Conservation (phyloP, 1,140 invertebrate species). For the Theocolax elegans region DNA sequence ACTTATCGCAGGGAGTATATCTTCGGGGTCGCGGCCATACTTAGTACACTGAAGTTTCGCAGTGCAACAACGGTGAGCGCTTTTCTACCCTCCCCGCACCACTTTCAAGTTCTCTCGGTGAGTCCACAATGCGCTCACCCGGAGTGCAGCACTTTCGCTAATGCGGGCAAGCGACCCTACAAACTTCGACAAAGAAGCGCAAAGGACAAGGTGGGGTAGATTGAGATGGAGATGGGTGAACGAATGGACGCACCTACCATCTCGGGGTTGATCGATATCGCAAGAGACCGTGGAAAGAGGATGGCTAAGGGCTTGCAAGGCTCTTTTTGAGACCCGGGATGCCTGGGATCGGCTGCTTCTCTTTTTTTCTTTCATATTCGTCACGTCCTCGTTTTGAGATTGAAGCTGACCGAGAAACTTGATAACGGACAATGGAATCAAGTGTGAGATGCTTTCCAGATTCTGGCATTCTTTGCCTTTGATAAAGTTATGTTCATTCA, state of each 20-base stretch:
- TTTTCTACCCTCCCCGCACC: neutral
- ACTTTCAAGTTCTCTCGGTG: too few relatives aligned
- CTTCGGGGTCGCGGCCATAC: too few relatives aligned
- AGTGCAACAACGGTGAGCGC: too few relatives aligned
- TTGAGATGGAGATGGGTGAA: conserved; percentile 5
- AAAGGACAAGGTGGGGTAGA: conserved; percentile 17
- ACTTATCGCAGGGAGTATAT: too few relatives aligned
- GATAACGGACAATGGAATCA: conserved; percentile 23
- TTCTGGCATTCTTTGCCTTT: too few relatives aligned
- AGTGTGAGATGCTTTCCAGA: too few relatives aligned
- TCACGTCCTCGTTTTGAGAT: too few relatives aligned
- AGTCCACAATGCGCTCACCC: neutral
- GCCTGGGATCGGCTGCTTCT: neutral
- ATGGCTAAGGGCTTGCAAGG: too few relatives aligned
- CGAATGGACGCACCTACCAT: too few relatives aligned
- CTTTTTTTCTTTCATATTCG: conserved; percentile 38
- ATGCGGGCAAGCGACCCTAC: conserved; percentile 47
- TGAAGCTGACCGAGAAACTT: too few relatives aligned
- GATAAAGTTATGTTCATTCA: too few relatives aligned
- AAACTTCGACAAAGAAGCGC: conserved; percentile 52
- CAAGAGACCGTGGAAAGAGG: too few relatives aligned
- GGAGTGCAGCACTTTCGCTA: conserved; percentile 47
- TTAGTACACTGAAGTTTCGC: neutral
- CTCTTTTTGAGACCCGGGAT: neutral
- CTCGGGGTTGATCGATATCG: conserved; percentile 41